phyloP scores from a whole-genome alignment of 1,140 invertebrate genomes.

The Lordiphosa stackelbergi region DNA sequence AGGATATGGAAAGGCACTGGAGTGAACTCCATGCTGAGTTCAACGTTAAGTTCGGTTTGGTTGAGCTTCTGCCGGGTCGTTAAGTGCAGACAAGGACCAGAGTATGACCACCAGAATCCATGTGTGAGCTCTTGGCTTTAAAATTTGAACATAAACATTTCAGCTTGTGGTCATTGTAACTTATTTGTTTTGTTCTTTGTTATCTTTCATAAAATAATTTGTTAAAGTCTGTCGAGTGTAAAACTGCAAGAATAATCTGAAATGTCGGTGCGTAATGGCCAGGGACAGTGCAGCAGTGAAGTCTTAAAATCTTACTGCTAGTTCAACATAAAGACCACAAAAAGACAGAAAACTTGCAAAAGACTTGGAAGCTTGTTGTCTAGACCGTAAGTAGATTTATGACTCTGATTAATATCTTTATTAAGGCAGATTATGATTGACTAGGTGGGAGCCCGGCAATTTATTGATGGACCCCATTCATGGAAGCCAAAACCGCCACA shows the following conservation, averaged over 20 bases:
- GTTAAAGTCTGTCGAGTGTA: constrained; percentile 37
- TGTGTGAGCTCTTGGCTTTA: constrained; percentile 34
- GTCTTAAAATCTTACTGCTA: not conserved
- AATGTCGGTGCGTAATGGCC: constrained; percentile 45
- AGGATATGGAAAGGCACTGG: constrained; percentile 4
- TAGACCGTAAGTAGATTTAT: constrained; percentile 52
- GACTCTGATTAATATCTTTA: constrained; percentile 55
- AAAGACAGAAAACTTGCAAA: constrained; percentile 8
- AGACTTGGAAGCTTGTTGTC: constrained; percentile 36
- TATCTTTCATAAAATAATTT: constrained; percentile 17
- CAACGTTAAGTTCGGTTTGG: constrained; percentile 34
- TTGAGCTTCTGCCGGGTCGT: constrained; percentile 43
- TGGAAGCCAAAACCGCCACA: constrained; percentile 3
- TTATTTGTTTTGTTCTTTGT: constrained; percentile 18
- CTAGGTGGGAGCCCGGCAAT: constrained; percentile 40
- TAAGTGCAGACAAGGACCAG: constrained; percentile 48
- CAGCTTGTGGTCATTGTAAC: constrained; percentile 19
- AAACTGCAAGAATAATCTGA: constrained; percentile 43
- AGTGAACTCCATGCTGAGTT: constrained; percentile 21
- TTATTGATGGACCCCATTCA: constrained; percentile 35
- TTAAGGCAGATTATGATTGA: constrained; percentile 52
- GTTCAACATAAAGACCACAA: constrained; percentile 1
- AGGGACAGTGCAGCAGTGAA: constrained; percentile 23
- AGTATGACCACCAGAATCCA: constrained; percentile 45
- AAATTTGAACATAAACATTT: constrained; percentile 42